Evolutionary conservation across 2,888 invertebrate genomes (phyloP), one percentile per base, ranked within the genome.

Genomic region (Pammene fasciana): DNA sequence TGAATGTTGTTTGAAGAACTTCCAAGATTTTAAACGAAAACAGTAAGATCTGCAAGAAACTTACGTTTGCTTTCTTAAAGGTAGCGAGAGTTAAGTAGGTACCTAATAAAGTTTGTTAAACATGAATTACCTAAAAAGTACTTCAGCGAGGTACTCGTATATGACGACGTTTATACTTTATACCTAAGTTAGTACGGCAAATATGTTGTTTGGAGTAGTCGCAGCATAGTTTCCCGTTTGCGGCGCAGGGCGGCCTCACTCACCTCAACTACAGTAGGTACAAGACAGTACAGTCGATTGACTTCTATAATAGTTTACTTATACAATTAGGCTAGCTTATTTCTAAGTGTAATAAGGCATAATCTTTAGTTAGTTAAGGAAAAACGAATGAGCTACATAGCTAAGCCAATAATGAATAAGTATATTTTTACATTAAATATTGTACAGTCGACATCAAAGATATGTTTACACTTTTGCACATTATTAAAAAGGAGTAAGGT

Each of bases 131-230:
- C 46, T 26, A 11, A 34, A 48, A 60, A 36, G 45, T n/a, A 34
- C 34, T 36, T 36, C 18, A 9, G 59, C 34, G 46, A 14, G 60
- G 38, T 38, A 54, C n/a, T 14, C 11, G 59, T 60, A 54, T 54
- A 45, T 60, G 50, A 59, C 52, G 67, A 45, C 50, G 43, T 45
- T 60, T 60, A 43, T 67, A n/a, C n/a, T n/a, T n/a, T n/a, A n/a
- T n/a, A n/a, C n/a, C n/a, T n/a, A 54, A 67, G 67, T 67, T 67
- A 52, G 45, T 60, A 36, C 26, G 48, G 57, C 48, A 36, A 50
- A 66, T 66, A 41, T 43, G 46, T 38, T 66, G 66, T 57, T 66
- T 57, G 41, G 41, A 67, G 67, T 60, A 67, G 67, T 67, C 54
- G 52, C 45, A 60, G 59, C 60, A 60, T 60, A 60, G 59, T 62